Conservation (phyloP, 2,888 invertebrate species). For the Coleophora flavipennella region DNA sequence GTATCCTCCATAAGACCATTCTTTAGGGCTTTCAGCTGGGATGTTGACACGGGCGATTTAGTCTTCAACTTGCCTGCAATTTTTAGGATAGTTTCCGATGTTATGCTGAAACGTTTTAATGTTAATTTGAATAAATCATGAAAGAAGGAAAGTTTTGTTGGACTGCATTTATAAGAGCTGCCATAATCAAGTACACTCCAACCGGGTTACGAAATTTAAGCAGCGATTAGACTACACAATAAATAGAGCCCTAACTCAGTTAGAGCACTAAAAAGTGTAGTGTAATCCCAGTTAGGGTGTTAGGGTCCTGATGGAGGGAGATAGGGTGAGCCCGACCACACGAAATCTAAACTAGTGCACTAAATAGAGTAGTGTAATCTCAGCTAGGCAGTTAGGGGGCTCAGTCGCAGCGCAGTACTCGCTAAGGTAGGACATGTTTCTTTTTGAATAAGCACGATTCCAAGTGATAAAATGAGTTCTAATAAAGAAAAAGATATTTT, state of each 20-base stretch:
- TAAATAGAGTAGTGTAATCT: neutral
- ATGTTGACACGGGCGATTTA: slow-evolving; percentile 29
- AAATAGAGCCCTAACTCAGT: too few relatives aligned
- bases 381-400: too few relatives aligned
- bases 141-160: neutral
- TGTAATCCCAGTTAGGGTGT: neutral
- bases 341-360: too few relatives aligned
- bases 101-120: slow-evolving; percentile 18
- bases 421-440: too few relatives aligned
- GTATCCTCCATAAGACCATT: slow-evolving; percentile 49
- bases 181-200: neutral
- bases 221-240: too few relatives aligned
- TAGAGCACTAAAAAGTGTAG: too few relatives aligned
- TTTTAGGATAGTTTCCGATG: slow-evolving; percentile 23
- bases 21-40: slow-evolving; percentile 43
- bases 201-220: neutral
- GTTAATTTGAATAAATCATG: neutral
- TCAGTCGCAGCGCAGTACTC: too few relatives aligned
- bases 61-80: slow-evolving; percentile 48
- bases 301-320: neutral
- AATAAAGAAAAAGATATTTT: too few relatives aligned
- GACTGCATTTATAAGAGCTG: neutral
- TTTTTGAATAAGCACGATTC: too few relatives aligned
- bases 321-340: too few relatives aligned
- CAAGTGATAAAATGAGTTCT: too few relatives aligned